Base-by-base conservation (phyloP, 2,113 vertebrate species). In the Oriolus oriolus region DNA sequence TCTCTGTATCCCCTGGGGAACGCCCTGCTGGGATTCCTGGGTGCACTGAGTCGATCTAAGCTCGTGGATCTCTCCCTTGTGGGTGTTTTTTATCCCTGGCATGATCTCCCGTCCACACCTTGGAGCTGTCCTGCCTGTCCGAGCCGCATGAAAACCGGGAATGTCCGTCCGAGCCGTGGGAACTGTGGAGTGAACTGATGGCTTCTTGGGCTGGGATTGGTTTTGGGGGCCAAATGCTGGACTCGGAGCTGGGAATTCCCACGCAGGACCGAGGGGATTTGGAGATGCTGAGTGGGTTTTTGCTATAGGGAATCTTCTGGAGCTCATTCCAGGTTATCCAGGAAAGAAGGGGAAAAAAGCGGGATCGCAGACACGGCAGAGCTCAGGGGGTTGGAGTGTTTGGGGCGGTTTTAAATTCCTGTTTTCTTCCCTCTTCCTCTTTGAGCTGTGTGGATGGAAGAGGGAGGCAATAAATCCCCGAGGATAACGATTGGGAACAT, bases 151-250 rank as follows among this genome's bases (percentile, higher is more conserved):
- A 41, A 21, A 84, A 30, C 5, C 1, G 0, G 59, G 35, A n/a
- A 13, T 33, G 31, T 39, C 35, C 54, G 2, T 13, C 4, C 45
- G 52, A 84, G 77, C 76, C 17, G 30, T 22, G 42, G 91, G 64
- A 91, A 91, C 89, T 93, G 83, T 3, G 7, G 60, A 85, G 90
- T 76, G 90, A 96, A 90, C 94, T 85, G 88, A 16, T 17, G 1
- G 1, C 52, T 39, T 2, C 79, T 39, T 6, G 35, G 42, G 61
- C 64, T 68, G 23, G 86, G 37, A 14, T 50, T 14, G 13, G 0
- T 1, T 28, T 45, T 14, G 65, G 63, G 22, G 26, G 22, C 9
- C 44, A 12, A 50, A 35, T 10, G 6, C 37, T 7, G 52, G 60
- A 24, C 19, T 83, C 4, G 18, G 42, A 42, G 42, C 64, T 75